Conservation (phyloP, 2,797 vertebrate species). For the Lacerta agilis region DNA sequence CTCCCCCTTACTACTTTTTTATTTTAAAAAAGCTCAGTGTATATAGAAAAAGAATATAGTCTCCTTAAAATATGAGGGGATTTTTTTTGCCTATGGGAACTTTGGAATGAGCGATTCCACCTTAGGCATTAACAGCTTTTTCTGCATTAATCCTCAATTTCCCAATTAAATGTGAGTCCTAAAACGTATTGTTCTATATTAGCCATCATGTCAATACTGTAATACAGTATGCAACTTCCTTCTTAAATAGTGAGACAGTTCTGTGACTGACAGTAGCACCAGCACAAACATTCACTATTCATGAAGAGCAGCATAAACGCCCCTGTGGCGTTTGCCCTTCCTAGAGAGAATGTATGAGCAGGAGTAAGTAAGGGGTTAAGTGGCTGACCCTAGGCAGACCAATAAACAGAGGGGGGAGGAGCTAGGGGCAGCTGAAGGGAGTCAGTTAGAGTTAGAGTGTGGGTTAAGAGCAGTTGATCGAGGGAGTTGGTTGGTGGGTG, state of each 20-base stretch:
- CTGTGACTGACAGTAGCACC: neutral
- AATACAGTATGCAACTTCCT: neutral
- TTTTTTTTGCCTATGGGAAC: neutral
- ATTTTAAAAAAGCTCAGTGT: neutral
- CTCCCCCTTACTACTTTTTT: neutral
- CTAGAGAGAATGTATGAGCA: too few relatives aligned
- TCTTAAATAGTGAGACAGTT: slow-evolving; percentile 6
- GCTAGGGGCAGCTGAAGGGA: too few relatives aligned
- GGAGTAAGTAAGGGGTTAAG: too few relatives aligned
- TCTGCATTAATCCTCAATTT: neutral
- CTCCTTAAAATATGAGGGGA: neutral
- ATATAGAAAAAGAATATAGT: neutral
- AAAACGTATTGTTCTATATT: neutral
- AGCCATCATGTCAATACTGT: neutral
- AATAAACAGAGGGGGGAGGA: too few relatives aligned
- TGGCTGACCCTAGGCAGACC: too few relatives aligned
- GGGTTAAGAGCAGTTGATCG: too few relatives aligned
- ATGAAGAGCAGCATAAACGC: neutral
- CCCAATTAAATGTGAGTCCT: neutral
- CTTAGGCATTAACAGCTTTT: neutral
- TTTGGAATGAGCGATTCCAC: neutral
- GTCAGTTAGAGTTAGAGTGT: too few relatives aligned
- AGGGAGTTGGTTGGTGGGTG: too few relatives aligned
- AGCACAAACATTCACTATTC: slow-evolving; percentile 4
- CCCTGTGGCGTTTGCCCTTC: too few relatives aligned